phyloP scores from a whole-genome alignment of 1,140 invertebrate genomes.

The Wiebesia pumilae region DNA sequence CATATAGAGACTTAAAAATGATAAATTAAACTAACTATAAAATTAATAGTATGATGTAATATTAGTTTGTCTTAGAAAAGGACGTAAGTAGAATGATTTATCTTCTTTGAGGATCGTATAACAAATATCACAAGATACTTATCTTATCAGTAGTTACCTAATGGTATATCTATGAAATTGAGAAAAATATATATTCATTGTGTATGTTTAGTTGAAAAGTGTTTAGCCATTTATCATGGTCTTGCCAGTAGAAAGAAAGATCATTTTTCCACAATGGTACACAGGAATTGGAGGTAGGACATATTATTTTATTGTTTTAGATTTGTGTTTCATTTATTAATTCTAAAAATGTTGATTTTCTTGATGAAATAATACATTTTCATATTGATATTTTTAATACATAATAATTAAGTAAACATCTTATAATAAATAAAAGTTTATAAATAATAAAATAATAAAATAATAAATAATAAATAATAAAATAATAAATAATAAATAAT shows the following conservation, averaged over 20 bases:
- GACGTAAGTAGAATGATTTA: slow-evolving; percentile 20
- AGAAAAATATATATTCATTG: slow-evolving; percentile 23
- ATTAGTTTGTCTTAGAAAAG: slow-evolving; percentile 9
- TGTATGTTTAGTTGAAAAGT: slow-evolving; percentile 13
- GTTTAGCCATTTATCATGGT: slow-evolving; percentile 24
- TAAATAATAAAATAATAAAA: too few species aligned
- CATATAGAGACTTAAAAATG: slow-evolving; percentile 5
- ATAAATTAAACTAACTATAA: slow-evolving; percentile 4
- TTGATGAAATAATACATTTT: neutral
- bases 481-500: too few species aligned
- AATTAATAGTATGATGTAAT: slow-evolving; percentile 19
- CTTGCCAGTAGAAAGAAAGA: neutral
- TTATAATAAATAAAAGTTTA: too few species aligned
- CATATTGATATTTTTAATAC: neutral
- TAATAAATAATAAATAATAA: too few species aligned
- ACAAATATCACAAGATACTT: slow-evolving; percentile 27
- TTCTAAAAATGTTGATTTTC: neutral
- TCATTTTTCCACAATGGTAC: slow-evolving; percentile 42
- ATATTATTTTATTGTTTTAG: neutral
- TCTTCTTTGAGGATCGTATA: slow-evolving; percentile 19
- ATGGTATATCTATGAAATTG: slow-evolving; percentile 27
- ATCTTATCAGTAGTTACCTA: slow-evolving; percentile 24
- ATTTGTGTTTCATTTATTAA: neutral
- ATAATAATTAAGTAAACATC: too few species aligned
- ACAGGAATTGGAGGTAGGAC: slow-evolving; percentile 41